Evolutionary conservation across 2,797 vertebrate genomes (phyloP), one percentile per base, ranked within the genome.

Genomic region (Megalops cyprinoides): DNA sequence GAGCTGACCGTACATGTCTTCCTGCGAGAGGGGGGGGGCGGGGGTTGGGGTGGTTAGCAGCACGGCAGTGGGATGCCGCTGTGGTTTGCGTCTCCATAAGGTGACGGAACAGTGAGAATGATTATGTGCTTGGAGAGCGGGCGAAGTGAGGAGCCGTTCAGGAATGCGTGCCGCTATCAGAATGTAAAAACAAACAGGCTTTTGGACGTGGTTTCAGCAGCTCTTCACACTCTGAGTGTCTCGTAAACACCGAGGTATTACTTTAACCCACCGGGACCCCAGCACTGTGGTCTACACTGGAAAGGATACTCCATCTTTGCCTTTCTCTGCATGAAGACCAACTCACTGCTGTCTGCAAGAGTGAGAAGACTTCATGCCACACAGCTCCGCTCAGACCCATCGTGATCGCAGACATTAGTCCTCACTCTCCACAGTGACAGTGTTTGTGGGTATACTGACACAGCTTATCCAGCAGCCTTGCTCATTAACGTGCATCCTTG

Each of bases 21-120:
- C 37, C 39, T 23, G 37, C 67, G 37, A 1, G 67, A 5, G 37
- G 18, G 8, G 62, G 31, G 31, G 15, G 12, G 51, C 46, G 44
- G 44, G 44, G 4, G 44, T 46, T 12, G 6, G 51, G 51, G 51
- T 51, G 51, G 12, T 86, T 88, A 56, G 88, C 87, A 87, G 82
- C 79, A 84, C 87, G 87, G 85, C 84, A 80, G 78, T 89, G 85
- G 85, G 77, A 10, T 80, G 79, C 85, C 83, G 85, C 86, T 79
- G 44, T 84, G 81, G 81, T 90, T 85, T 82, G 77, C 81, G 46
- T 84, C 77, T 89, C 87, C 92, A 94, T 93, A 94, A 94, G 91
- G 87, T 31, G 84, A 84, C 89, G 86, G 88, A 92, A 93, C 94
- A 94, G 92, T 91, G 90, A 85, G 48, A 87, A 84, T 87, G 81